A percentile compares a stretch with the other conserved stretches of the same genome.
These are phyloP conservation scores for Vanessa atalanta DNA, from an alignment of 1,140 invertebrate species.

Conservation along the genomic window DNA sequence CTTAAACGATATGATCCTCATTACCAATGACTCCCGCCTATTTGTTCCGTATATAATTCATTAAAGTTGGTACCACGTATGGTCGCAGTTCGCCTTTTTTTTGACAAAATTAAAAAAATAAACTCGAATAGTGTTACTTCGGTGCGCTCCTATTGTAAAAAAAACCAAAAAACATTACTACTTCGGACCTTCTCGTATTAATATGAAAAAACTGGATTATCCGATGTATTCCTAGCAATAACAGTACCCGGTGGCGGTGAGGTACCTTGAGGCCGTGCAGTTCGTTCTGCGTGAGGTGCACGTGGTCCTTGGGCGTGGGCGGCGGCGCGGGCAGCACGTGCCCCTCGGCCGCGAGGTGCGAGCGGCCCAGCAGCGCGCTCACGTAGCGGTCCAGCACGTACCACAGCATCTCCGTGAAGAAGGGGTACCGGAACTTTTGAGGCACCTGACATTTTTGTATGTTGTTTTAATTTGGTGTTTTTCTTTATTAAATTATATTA, in stretches of 20 bases:
- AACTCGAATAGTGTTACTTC: no score
- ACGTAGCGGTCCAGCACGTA: conserved; percentile 98
- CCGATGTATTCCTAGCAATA: no score
- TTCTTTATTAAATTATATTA: not conserved
- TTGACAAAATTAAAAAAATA: no score
- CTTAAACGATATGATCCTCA: no score
- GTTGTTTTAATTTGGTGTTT: not conserved
- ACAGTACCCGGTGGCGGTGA: not conserved
- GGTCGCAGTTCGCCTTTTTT: no score
- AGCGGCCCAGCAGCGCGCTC: conserved; percentile 90
- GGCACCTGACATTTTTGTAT: conserved; percentile 85
- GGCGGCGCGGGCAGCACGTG: conserved; percentile 58
- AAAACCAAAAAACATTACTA: no score
- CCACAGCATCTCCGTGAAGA: conserved; percentile 99
- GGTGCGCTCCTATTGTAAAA: no score
- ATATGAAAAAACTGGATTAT: no score
- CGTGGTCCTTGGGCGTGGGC: conserved; percentile 81
- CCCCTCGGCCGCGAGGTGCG: conserved; percentile 84
- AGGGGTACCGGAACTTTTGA: conserved; percentile 98
- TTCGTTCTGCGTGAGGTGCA: conserved; percentile 91
- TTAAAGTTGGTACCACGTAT: no score
- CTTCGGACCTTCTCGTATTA: no score
- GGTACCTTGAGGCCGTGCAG: conserved; percentile 91
- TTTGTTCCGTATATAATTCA: no score
- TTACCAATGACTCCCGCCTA: no score